A percentile compares a stretch with the other conserved stretches of the same genome.
These are phyloP conservation scores for Heliocidaris erythrogramma DNA, from an alignment of 35 echinoderm and acorn worm genomes.

Conservation along the genomic window DNA sequence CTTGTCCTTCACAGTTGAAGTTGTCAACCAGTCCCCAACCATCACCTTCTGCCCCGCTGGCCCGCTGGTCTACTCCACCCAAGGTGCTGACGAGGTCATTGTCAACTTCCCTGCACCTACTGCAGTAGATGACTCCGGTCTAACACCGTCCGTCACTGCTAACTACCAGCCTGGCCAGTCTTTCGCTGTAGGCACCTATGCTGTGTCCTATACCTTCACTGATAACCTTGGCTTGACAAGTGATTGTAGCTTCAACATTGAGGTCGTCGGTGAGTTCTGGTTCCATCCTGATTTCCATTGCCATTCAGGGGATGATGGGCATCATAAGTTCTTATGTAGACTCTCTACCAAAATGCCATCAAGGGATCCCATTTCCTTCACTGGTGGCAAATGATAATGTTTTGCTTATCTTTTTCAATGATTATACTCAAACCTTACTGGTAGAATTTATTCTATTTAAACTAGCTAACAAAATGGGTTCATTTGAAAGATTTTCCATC, in stretches of 20 bases:
- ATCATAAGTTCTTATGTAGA: neutral
- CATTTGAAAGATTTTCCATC: too few species aligned
- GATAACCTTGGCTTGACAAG: conserved; percentile 38
- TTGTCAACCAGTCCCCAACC: conserved; percentile 30
- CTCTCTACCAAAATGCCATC: too few species aligned
- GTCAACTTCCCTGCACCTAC: conserved; percentile 57
- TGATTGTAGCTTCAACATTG: conserved; percentile 25
- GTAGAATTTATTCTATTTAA: too few species aligned
- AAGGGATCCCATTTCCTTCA: too few species aligned
- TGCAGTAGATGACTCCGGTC: conserved; percentile 67
- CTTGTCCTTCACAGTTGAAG: neutral
- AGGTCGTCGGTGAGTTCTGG: neutral
- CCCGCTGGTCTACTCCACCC: conserved; percentile 13
- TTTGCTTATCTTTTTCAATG: neutral
- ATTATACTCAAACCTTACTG: too few species aligned
- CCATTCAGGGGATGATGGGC: neutral
- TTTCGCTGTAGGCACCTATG: conserved; percentile 51
- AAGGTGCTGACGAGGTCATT: neutral
- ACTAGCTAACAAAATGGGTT: too few species aligned
- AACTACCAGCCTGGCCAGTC: conserved; percentile 31
- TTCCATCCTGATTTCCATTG: neutral
- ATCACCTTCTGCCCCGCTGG: conserved; percentile 40
- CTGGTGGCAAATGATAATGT: neutral
- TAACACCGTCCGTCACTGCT: conserved; percentile 29
- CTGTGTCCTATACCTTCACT: conserved; percentile 38